phyloP scores from a whole-genome alignment of 2,113 vertebrate genomes.

The Crotalus viridis region DNA sequence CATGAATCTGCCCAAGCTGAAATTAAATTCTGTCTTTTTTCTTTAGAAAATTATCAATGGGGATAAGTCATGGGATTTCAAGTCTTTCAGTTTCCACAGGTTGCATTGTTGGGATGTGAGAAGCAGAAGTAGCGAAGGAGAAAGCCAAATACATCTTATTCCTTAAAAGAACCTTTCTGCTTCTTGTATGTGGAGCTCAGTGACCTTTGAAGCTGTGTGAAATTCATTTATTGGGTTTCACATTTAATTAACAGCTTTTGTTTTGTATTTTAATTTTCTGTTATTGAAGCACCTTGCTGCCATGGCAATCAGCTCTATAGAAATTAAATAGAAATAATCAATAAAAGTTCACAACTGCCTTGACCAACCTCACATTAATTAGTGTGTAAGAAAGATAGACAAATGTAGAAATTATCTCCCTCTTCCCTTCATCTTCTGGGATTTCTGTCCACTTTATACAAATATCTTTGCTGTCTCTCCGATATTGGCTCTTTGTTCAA shows the following conservation, averaged over 20 bases:
- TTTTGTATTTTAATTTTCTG: conserved; percentile 68
- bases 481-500: conserved; percentile 41
- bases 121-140: conserved; percentile 7
- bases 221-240: conserved; percentile 63
- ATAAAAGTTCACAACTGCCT: conserved; percentile 59
- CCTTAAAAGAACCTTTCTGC: conserved; percentile 49
- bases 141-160: conserved; percentile 48
- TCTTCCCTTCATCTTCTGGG: conserved; percentile 33
- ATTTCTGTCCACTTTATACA: conserved; percentile 44
- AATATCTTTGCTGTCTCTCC: conserved; percentile 49
- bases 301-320: conserved; percentile 62
- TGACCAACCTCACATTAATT: conserved; percentile 59
- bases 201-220: conserved; percentile 43
- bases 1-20: neutral
- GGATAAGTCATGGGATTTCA: conserved; percentile 47
- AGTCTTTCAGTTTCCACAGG: conserved; percentile 29
- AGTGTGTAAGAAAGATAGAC: conserved; percentile 51
- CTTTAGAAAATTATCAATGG: conserved; percentile 54
- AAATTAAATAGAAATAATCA: conserved; percentile 59
- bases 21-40: conserved; percentile 43
- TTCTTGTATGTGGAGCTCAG: conserved; percentile 39
- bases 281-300: conserved; percentile 55
- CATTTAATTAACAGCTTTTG: conserved; percentile 65
- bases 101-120: conserved; percentile 17
- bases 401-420: conserved; percentile 25